Evolutionary conservation across 2,113 vertebrate genomes (phyloP), one percentile per base, ranked within the genome.

Genomic region (Herpetotheres cachinnans): DNA sequence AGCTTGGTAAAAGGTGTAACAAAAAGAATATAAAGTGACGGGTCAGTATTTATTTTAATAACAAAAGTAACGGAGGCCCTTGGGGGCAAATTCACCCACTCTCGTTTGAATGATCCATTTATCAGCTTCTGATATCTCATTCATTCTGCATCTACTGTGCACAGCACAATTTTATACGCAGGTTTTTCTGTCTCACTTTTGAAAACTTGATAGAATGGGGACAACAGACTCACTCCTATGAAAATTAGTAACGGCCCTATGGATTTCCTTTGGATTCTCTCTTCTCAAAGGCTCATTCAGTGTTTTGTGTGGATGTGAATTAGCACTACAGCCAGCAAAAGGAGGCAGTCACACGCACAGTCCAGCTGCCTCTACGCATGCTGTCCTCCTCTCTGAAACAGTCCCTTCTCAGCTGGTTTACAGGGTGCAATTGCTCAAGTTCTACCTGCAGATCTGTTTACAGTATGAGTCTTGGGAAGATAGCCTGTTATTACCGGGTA

Each of bases 161-260:
- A 49, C 11, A 16, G 22, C 4, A 30, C 26, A 8, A 11, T 50
- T 36, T 49, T 62, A 16, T 47, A 9, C 0, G 0, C 17, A 22
- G 24, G 8, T 26, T 62, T 71, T 87, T 54, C 32, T 82, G 11
- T 30, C 29, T 66, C 9, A 1, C 13, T 61, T 44, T 7, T 27
- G 32, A 81, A 44, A 36, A 6, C 16, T 56, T 70, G 70, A 30
- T 24, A 44, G 66, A 88, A 67, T 16, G 34, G 25, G 10, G 12
- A 17, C 32, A 55, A 46, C 15, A 66, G 32, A 17, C 44, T 69
- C 1, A 0, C 5, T 71, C 25, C 20, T n/a, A 6, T n/a, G 21
- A 71, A 82, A 71, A 65, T 12, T 34, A 19, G 3, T 22, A 62
- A 47, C 36, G 80, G 3, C 8, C 34, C 30, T n/a, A 11, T 5